A percentile compares a stretch with the other conserved stretches of the same genome.
phyloP scores from a whole-genome alignment of 2,113 vertebrate genomes.

The Pao palembangensis region DNA sequence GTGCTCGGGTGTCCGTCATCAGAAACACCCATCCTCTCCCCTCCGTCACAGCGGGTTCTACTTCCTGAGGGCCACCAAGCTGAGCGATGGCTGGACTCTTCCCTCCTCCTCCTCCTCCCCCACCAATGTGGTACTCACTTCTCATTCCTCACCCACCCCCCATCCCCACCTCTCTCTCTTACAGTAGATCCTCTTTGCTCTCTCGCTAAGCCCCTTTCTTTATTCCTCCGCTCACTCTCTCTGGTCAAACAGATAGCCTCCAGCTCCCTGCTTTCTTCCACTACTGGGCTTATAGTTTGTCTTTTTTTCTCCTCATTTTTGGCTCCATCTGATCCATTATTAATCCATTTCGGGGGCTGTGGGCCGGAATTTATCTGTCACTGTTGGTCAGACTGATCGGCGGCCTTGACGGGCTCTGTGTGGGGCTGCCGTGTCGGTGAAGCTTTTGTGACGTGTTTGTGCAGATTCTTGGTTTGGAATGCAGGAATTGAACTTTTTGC shows the following conservation, averaged over 20 bases:
- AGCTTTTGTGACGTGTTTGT: background rate
- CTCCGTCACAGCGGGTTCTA: conserved; percentile 4
- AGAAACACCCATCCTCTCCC: background rate
- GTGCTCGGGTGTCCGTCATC: background rate
- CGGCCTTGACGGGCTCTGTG: conserved; percentile 8
- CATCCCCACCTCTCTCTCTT: background rate
- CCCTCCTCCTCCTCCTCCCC: background rate
- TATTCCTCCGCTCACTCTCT: conserved; percentile 11
- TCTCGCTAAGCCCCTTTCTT: conserved; percentile 16
- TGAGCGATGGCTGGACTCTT: conserved; percentile 7
- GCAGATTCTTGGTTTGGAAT: background rate
- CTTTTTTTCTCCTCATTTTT: conserved; percentile 40
- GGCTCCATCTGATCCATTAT: conserved; percentile 58
- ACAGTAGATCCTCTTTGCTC: conserved; percentile 5
- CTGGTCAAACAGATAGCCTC: conserved; percentile 31
- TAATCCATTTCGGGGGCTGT: conserved; percentile 50
- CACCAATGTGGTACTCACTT: conserved; percentile 2
- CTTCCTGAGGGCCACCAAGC: conserved; percentile 4
- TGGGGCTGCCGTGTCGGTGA: background rate
- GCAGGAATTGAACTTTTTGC: background rate
- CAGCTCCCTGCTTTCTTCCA: background rate
- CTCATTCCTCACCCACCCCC: conserved; percentile 1
- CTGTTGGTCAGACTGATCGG: conserved; percentile 38
- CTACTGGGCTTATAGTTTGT: conserved; percentile 27
- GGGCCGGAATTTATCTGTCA: conserved; percentile 39